These are phyloP conservation scores for Microctenopoma steveboyesi DNA, from an alignment of 2,797 vertebrate genomes.

Conservation along the genomic window DNA sequence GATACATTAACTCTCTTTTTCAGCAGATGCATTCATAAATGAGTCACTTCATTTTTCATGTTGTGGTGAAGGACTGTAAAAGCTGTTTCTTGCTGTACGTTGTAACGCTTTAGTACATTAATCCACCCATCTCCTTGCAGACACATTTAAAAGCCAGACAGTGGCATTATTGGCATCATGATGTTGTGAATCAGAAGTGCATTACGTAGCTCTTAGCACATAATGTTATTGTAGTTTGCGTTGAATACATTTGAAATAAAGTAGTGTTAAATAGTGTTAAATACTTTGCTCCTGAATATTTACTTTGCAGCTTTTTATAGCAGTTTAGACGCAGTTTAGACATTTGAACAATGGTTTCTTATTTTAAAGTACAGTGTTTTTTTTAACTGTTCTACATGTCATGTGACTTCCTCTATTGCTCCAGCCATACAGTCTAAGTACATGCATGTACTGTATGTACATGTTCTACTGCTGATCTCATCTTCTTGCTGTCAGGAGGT, in stretches of 20 bases:
- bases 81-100: conserved; percentile 32
- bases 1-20: conserved; percentile 77
- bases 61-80: conserved; percentile 44
- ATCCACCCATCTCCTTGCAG: conserved; percentile 40
- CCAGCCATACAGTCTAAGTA: too few relatives aligned
- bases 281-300: conserved; percentile 1
- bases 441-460: too few relatives aligned
- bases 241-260: conserved; percentile 56
- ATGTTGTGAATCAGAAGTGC: conserved; percentile 64
- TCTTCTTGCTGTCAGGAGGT: too few relatives aligned
- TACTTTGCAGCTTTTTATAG: not conserved
- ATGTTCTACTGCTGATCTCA: too few relatives aligned
- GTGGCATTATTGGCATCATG: conserved; percentile 37
- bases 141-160: conserved; percentile 56
- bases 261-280: conserved; percentile 2
- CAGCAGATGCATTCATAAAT: conserved; percentile 61
- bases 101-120: conserved; percentile 64
- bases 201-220: conserved; percentile 60
- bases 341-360: too few relatives aligned
- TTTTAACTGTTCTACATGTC: too few relatives aligned
- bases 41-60: conserved; percentile 59
- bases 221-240: conserved; percentile 56
- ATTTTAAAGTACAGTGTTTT: too few relatives aligned
- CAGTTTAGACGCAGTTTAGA: too few relatives aligned
- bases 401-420: too few relatives aligned